A percentile compares a stretch with the other conserved stretches of the same genome.
phyloP scores from a whole-genome alignment of 1,140 invertebrate species.

The Watersipora subatra region DNA sequence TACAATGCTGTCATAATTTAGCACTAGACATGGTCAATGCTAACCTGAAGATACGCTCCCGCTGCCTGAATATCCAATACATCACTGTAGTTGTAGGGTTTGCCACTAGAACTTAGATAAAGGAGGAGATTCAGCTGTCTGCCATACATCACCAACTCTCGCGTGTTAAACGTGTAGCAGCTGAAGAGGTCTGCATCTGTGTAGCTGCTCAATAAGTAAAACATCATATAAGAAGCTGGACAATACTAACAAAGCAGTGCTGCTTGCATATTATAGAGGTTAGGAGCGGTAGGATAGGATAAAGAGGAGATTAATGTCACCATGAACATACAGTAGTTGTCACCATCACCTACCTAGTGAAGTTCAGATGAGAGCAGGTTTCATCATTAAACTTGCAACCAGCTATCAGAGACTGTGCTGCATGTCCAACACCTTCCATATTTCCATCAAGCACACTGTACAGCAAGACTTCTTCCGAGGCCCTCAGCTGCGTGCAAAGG shows the following conservation, averaged over 20 bases:
- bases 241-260: no score
- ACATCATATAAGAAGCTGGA: no score
- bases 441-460: background rate
- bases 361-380: background rate
- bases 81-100: background rate
- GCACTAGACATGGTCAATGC: no score
- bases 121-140: background rate
- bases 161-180: background rate
- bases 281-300: no score
- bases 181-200: background rate
- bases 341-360: no score
- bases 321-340: no score
- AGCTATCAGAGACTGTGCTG: background rate
- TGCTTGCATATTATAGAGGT: no score
- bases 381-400: background rate
- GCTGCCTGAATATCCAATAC: background rate
- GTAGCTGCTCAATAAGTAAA: no score
- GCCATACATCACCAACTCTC: background rate
- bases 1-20: no score
- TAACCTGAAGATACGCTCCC: background rate
- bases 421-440: background rate
- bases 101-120: background rate
- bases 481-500: no score
- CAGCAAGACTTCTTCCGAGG: background rate
- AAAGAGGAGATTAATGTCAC: no score